These are phyloP conservation scores for Herminia tarsipennalis DNA, from an alignment of 2,888 invertebrate species.

Conservation along the genomic window DNA sequence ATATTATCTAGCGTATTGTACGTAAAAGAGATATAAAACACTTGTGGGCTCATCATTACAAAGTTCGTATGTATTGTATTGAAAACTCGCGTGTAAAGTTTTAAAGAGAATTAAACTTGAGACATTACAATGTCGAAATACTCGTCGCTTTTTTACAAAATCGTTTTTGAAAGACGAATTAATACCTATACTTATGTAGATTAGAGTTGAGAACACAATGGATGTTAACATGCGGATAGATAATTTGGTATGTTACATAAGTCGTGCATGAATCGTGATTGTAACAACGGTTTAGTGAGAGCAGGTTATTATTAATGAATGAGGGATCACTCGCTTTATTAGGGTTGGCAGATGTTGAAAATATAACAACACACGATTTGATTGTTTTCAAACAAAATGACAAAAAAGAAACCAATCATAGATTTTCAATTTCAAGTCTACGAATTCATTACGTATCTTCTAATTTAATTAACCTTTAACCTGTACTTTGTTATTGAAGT, in stretches of 20 bases:
- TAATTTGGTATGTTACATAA: slow-evolving; percentile 80
- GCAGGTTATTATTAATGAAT: slow-evolving; percentile 78
- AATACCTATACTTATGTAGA: slow-evolving; percentile 85
- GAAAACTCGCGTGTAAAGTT: slow-evolving; percentile 58
- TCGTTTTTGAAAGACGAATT: slow-evolving; percentile 82
- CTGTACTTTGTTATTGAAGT: too few relatives aligned
- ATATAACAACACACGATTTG: background rate
- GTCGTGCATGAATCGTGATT: slow-evolving; percentile 72
- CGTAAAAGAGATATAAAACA: slow-evolving; percentile 32
- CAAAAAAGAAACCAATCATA: background rate
- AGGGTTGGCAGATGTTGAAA: slow-evolving; percentile 33
- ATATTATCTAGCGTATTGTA: too few relatives aligned
- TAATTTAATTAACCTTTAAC: too few relatives aligned
- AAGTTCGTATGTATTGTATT: slow-evolving; percentile 66
- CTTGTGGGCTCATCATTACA: slow-evolving; percentile 46
- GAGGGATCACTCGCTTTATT: slow-evolving; percentile 65
- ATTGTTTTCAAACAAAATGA: background rate
- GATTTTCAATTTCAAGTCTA: too few relatives aligned
- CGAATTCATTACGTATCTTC: too few relatives aligned
- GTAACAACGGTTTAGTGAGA: slow-evolving; percentile 72
- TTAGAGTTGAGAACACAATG: slow-evolving; percentile 75
- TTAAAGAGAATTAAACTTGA: slow-evolving; percentile 53
- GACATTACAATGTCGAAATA: slow-evolving; percentile 65
- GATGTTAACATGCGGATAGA: slow-evolving; percentile 75
- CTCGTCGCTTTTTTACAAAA: slow-evolving; percentile 71